Evolutionary conservation across 2,888 invertebrate species (phyloP).

Genomic region (Lissonota sp.): DNA sequence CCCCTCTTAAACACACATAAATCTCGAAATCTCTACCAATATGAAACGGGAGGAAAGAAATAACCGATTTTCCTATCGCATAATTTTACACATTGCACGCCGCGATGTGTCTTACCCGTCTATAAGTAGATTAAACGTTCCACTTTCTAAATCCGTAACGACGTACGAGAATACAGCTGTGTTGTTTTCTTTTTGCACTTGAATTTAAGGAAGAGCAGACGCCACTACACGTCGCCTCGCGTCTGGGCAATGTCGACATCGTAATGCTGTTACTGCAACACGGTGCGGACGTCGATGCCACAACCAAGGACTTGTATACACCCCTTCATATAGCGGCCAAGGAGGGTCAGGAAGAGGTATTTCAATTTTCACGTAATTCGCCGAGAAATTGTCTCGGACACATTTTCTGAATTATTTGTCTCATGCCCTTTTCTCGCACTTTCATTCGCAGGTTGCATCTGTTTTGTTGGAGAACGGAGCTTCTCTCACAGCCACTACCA

Average conservation of each 20-base stretch:
- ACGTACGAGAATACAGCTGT: too few species aligned
- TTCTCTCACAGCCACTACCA: slow-evolving; percentile 96
- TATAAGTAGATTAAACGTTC: background rate
- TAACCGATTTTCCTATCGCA: too few species aligned
- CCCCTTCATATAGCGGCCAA: slow-evolving; percentile 99
- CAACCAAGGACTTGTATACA: slow-evolving; percentile 98
- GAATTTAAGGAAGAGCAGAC: slow-evolving; percentile 95
- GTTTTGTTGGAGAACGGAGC: slow-evolving; percentile 98
- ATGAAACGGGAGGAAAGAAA: too few species aligned
- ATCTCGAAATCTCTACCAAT: too few species aligned
- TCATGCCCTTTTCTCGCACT: too few species aligned
- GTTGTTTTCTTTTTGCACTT: slow-evolving; percentile 29
- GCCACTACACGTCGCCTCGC: slow-evolving; percentile 98
- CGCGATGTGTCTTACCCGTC: background rate
- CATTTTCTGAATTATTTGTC: slow-evolving; percentile 57
- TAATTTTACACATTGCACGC: background rate
- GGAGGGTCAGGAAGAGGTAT: slow-evolving; percentile 97
- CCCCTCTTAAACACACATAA: too few species aligned
- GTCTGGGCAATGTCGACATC: slow-evolving; percentile 99
- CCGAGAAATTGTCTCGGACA: too few species aligned
- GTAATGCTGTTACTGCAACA: slow-evolving; percentile 98
- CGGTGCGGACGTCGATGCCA: slow-evolving; percentile 96
- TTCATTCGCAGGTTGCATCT: slow-evolving; percentile 90
- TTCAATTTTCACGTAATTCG: background rate
- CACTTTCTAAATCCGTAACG: slow-evolving; percentile 36